phyloP scores from a whole-genome alignment of 2,113 vertebrate genomes.

The Plestiodon gilberti region DNA sequence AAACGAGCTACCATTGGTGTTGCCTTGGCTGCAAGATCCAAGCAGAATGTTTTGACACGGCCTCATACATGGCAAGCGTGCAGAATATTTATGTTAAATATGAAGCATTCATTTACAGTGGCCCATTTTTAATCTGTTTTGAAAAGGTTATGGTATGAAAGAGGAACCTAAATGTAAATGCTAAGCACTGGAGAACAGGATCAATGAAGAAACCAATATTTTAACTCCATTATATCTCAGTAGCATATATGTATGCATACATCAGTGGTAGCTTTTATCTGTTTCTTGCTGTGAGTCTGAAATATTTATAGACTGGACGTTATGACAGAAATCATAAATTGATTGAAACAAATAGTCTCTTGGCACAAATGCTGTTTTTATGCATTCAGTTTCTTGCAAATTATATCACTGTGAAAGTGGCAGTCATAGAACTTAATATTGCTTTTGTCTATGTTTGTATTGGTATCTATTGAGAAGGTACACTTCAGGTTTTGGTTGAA shows the following conservation, averaged over 20 bases:
- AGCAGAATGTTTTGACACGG: neutral
- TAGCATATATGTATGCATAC: neutral
- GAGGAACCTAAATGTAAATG: neutral
- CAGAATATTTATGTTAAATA: conserved; percentile 1
- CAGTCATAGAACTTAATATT: neutral
- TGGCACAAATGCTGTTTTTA: neutral
- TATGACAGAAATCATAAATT: neutral
- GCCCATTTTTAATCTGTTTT: neutral
- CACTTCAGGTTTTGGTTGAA: neutral
- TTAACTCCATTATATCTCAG: neutral
- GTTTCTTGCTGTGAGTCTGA: neutral
- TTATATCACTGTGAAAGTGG: neutral
- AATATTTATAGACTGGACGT: neutral
- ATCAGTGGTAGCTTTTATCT: neutral
- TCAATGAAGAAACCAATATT: neutral
- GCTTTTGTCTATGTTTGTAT: neutral
- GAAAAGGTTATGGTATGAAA: neutral
- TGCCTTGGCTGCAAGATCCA: neutral
- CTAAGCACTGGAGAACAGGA: neutral
- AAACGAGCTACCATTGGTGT: neutral
- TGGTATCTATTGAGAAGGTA: neutral
- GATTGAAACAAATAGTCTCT: neutral
- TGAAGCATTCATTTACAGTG: neutral
- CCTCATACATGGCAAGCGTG: neutral
- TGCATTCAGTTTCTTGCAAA: neutral